A percentile compares a stretch with the other conserved stretches of the same genome.
Evolutionary conservation across 2,113 vertebrate species (phyloP).

Genomic region (Oenanthe melanoleuca): DNA sequence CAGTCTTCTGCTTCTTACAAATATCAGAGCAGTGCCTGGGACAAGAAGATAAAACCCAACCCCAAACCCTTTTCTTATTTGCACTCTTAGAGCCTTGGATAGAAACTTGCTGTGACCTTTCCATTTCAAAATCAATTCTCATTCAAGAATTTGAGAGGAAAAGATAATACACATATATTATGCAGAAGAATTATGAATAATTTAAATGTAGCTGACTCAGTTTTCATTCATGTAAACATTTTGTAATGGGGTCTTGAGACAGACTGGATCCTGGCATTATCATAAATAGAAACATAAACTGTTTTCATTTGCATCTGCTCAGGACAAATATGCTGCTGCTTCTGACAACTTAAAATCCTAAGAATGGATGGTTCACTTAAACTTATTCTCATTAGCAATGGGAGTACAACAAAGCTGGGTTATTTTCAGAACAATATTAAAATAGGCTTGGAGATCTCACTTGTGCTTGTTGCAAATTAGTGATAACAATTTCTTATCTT

Average conservation of each 20-base stretch:
- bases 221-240: background rate
- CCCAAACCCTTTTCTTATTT: background rate
- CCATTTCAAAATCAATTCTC: background rate
- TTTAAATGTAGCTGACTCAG: background rate
- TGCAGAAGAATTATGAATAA: background rate
- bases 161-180: background rate
- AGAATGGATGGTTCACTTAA: background rate
- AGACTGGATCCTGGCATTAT: background rate
- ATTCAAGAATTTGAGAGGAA: background rate
- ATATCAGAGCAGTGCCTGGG: background rate
- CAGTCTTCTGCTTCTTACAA: background rate
- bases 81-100: background rate
- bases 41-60: background rate
- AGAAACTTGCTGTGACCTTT: background rate
- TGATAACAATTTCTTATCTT: background rate
- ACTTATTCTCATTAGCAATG: background rate
- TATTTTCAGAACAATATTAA: background rate
- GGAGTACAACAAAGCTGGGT: background rate
- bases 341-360: background rate
- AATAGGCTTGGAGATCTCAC: background rate
- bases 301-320: background rate
- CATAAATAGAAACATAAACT: background rate
- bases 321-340: background rate
- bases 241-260: background rate
- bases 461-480: background rate